Base-by-base conservation (phyloP, 2,888 invertebrate genomes). In the Rhagonycha fulva region DNA sequence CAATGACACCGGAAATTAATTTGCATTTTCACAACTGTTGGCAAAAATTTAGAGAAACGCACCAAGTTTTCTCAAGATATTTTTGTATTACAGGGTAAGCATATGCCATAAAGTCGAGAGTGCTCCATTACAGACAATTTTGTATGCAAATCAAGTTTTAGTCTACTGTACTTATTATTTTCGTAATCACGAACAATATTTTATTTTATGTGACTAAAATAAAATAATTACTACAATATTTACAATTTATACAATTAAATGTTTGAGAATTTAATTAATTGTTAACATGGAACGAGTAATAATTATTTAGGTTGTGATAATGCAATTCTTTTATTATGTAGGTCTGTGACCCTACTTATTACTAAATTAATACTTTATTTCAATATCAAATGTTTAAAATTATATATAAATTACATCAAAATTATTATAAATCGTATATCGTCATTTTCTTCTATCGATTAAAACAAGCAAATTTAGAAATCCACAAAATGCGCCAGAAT, bases 131-230 rank as follows among this genome's bases (percentile, higher is more conserved):
- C 72, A 68, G 60, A 72, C 67, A 67, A 72, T 28, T 72, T 72
- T 60, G 72, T 72, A 72, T 72, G 72, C 72, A 72, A 72, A 72
- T 61, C 67, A 19, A 60, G 72, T 68, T 72, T 68, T 67, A 72
- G 66, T 68, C 67, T 67, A 72, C 66, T 72, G 72, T 67, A 67
- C 63, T 32, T 32, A 32, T 32, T 47, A 47, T 47, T 47, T 47
- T 47, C 47, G n/a, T n/a, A 47, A 47, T 47, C 47, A 47, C n/a
- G 7, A 47, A n/a, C 47, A 47, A 47, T 47, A 47, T 47, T 47
- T 47, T 47, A n/a, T 47, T 47, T 47, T 47, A 47, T 47, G n/a
- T 47, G 47, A 47, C 47, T 47, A 47, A 47, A 47, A 47, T 47
- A n/a, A 47, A 47, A 47, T 47, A 47, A 47, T 47, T 47, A 47